These are phyloP conservation scores for Schizotus pectinicornis DNA, from an alignment of 2,888 invertebrate genomes.

Conservation along the genomic window DNA sequence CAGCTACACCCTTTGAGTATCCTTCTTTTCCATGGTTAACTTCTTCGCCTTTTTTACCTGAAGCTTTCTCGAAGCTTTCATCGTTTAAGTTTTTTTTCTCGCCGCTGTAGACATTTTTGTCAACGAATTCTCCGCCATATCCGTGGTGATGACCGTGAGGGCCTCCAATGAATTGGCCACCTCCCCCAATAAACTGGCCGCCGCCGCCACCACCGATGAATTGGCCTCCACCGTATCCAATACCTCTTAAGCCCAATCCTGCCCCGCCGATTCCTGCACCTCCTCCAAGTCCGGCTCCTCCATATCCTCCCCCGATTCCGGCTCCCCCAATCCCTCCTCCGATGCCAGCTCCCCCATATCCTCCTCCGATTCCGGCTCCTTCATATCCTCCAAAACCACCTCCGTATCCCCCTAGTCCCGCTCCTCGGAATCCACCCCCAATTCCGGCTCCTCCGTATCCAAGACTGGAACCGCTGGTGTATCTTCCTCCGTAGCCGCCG, in stretches of 20 bases:
- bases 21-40: constrained; percentile 65
- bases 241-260: constrained; percentile 50
- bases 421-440: constrained; percentile 52
- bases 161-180: constrained; percentile 29
- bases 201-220: constrained; percentile 8
- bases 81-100: constrained; percentile 66
- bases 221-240: constrained; percentile 12
- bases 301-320: constrained; percentile 51
- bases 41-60: constrained; percentile 64
- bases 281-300: constrained; percentile 46
- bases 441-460: constrained; percentile 47
- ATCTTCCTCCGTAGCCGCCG: constrained; percentile 49
- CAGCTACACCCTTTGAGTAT: constrained; percentile 63
- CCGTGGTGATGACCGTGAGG: constrained; percentile 31
- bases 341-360: constrained; percentile 20
- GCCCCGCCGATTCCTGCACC: constrained; percentile 52
- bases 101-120: constrained; percentile 64
- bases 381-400: constrained; percentile 39
- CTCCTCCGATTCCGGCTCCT: constrained; percentile 23
- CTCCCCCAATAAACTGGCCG: constrained; percentile 26
- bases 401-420: constrained; percentile 31
- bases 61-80: constrained; percentile 62
- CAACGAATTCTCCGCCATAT: constrained; percentile 57
- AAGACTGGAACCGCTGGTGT: constrained; percentile 27
- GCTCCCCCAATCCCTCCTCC: constrained; percentile 39